These are phyloP conservation scores for Harlomillsia oculata DNA, from an alignment of 1,140 invertebrate genomes.

Conservation along the genomic window DNA sequence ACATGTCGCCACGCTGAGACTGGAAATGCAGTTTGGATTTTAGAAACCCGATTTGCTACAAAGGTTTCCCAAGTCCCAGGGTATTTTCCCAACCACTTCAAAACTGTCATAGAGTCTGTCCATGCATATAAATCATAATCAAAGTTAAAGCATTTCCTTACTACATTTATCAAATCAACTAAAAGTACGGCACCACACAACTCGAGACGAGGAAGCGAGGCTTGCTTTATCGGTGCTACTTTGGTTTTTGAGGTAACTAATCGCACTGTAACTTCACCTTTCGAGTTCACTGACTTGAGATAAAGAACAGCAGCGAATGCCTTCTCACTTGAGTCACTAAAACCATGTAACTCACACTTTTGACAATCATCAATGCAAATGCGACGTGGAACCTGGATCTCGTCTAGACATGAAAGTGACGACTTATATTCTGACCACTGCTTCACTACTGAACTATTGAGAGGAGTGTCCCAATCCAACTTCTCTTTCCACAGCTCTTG, in stretches of 20 bases:
- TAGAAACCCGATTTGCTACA: slow-evolving; percentile 39
- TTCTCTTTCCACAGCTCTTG: too few relatives aligned
- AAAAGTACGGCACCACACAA: slow-evolving; percentile 17
- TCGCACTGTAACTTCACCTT: too few relatives aligned
- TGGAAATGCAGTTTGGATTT: slow-evolving; percentile 35
- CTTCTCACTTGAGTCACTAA: too few relatives aligned
- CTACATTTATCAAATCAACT: slow-evolving; percentile 3
- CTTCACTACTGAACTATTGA: too few relatives aligned
- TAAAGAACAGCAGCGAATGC: too few relatives aligned
- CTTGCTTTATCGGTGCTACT: slow-evolving; percentile 21
- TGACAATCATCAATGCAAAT: too few relatives aligned
- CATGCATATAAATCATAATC: not conserved
- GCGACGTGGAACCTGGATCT: too few relatives aligned
- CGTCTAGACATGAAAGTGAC: too few relatives aligned
- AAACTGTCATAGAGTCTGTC: slow-evolving; percentile 40
- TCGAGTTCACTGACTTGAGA: too few relatives aligned
- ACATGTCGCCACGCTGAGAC: not conserved
- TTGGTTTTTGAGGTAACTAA: slow-evolving; percentile 20
- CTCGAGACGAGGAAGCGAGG: slow-evolving; percentile 26
- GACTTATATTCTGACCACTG: too few relatives aligned
- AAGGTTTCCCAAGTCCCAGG: slow-evolving; percentile 38
- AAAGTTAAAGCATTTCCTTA: not conserved
- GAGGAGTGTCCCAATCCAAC: too few relatives aligned
- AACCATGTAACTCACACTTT: too few relatives aligned
- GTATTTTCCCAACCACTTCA: slow-evolving; percentile 38